phyloP scores from a whole-genome alignment of 1,140 invertebrate species.

The Polypedilum vanderplanki region DNA sequence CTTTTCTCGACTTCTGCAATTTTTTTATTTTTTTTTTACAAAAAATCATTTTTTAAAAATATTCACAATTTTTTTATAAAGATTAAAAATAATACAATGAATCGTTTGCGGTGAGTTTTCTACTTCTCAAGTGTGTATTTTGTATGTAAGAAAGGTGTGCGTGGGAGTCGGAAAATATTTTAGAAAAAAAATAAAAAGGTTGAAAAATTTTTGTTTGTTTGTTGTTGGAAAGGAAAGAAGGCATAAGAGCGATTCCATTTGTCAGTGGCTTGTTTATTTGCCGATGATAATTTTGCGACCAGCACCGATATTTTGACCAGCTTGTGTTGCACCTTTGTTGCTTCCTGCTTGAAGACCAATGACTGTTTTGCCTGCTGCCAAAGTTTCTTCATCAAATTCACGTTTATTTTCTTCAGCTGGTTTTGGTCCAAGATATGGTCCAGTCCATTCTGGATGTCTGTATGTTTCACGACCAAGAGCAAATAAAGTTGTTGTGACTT shows the following conservation, averaged over 20 bases:
- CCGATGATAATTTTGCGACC: constrained; percentile 80
- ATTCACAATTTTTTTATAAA: too few relatives aligned
- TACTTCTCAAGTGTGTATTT: too few relatives aligned
- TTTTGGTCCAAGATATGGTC: constrained; percentile 81
- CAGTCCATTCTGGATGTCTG: constrained; percentile 81
- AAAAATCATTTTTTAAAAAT: too few relatives aligned
- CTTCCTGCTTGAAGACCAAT: constrained; percentile 93
- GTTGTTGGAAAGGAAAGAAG: background rate
- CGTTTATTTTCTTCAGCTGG: constrained; percentile 86
- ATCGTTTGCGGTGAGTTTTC: too few relatives aligned
- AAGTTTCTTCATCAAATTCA: constrained; percentile 84
- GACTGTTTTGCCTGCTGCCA: constrained; percentile 80
- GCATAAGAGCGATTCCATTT: background rate
- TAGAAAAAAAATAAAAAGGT: too few relatives aligned
- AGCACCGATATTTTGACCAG: constrained; percentile 89
- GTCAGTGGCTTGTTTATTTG: constrained; percentile 54
- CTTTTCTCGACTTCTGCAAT: too few relatives aligned
- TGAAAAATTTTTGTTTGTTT: background rate
- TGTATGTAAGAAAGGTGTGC: too few relatives aligned
- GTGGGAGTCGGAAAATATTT: too few relatives aligned
- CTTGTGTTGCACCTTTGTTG: constrained; percentile 91
- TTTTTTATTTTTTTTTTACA: too few relatives aligned
- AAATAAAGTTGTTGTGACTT: constrained; percentile 88
- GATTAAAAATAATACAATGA: too few relatives aligned
- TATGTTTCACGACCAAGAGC: constrained; percentile 88